A percentile compares a stretch with the other conserved stretches of the same genome.
Conservation (phyloP, 2,113 vertebrate species). For the Girardinichthys multiradiatus region DNA sequence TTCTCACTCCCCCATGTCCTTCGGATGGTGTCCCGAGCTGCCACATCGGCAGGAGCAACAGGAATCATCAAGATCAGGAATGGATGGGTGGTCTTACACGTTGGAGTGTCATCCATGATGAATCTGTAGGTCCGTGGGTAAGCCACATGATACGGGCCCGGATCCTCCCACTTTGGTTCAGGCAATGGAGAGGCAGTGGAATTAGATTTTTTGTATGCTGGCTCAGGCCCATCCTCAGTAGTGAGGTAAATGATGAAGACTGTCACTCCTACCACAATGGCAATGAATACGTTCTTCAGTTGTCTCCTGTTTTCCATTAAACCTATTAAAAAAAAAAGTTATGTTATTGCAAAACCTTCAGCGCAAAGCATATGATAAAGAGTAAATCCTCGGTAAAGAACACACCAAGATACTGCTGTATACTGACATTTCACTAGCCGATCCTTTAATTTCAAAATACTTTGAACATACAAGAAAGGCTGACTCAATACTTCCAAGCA, state of each 20-base stretch:
- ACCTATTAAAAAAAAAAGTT: slow-evolving; percentile 19
- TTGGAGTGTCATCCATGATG: slow-evolving; percentile 67
- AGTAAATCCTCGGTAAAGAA: neutral
- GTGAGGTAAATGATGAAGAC: neutral
- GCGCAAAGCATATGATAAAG: neutral
- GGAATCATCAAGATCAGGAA: slow-evolving; percentile 80
- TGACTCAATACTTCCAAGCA: too few species aligned
- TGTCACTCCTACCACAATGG: neutral
- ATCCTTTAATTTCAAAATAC: neutral
- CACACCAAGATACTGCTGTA: neutral
- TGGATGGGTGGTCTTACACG: slow-evolving; percentile 48
- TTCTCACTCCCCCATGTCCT: slow-evolving; percentile 76
- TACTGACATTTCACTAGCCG: neutral
- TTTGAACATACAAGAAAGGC: neutral
- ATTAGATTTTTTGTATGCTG: neutral
- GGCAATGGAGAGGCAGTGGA: accelerated
- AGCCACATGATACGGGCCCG: slow-evolving; percentile 53
- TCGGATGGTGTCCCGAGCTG: slow-evolving; percentile 64
- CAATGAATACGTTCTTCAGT: accelerated
- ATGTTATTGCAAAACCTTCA: neutral
- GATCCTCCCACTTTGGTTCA: slow-evolving; percentile 25
- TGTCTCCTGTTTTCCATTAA: neutral
- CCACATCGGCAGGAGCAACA: slow-evolving; percentile 25
- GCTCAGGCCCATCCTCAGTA: accelerated
- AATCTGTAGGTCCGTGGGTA: slow-evolving; percentile 76